phyloP scores from a whole-genome alignment of 2,888 invertebrate species.

The Trichacis sp. region DNA sequence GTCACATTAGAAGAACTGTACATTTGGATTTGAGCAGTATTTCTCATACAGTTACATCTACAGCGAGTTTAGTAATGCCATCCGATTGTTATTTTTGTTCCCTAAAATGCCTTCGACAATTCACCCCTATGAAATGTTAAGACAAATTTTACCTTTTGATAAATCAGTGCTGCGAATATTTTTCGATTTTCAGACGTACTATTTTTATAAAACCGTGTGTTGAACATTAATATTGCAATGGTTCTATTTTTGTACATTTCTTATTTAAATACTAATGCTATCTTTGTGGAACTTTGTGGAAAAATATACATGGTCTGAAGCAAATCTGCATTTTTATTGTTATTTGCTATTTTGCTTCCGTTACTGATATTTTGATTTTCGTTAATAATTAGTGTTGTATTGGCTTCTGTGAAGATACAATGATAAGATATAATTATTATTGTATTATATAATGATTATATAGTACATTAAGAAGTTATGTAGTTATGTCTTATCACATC shows the following conservation, averaged over 20 bases:
- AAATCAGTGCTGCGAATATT: not conserved
- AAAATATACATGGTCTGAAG: too few relatives aligned
- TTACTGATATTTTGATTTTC: too few relatives aligned
- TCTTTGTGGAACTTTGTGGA: too few relatives aligned
- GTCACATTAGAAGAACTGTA: constrained; percentile 42
- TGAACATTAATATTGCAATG: not conserved
- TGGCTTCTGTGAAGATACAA: too few relatives aligned
- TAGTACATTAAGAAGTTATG: too few relatives aligned
- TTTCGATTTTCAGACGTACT: not conserved
- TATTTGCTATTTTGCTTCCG: too few relatives aligned
- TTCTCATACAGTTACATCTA: constrained; percentile 47
- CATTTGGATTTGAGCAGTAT: constrained; percentile 45
- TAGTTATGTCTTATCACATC: too few relatives aligned
- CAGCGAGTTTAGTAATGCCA: constrained; percentile 66
- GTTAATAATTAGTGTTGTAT: too few relatives aligned
- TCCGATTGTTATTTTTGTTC: constrained; percentile 77
- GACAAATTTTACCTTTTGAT: not conserved
- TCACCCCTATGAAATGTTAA: constrained; percentile 18
- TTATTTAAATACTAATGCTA: too few relatives aligned
- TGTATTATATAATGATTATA: too few relatives aligned
- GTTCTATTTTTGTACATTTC: not conserved
- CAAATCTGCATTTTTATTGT: too few relatives aligned
- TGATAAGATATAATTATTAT: too few relatives aligned
- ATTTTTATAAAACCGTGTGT: not conserved
- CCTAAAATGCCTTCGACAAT: constrained; percentile 67